Evolutionary conservation across 2,888 invertebrate species (phyloP), one percentile per base, ranked within the genome.

Genomic region (Drosophila kanekoi): DNA sequence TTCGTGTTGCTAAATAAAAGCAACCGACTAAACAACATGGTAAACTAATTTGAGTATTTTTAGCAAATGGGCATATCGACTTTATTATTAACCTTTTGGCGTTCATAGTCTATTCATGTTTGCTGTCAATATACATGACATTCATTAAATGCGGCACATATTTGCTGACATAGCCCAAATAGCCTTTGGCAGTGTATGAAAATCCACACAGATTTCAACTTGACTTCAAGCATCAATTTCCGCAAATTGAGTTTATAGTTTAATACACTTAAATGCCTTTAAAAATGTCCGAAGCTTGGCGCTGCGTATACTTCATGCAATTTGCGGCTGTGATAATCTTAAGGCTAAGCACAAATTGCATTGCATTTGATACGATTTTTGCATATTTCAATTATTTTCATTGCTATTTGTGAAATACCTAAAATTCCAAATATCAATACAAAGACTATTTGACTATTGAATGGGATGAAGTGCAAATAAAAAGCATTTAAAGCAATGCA

Each of bases 241-340:
- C 16, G 13, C 1, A 56, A 58, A 63, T 54, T 59, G 18, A 48
- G 35, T 43, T 64, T 23, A 45, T 41, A 47, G 23, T 51, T 51
- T 18, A 20, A 35, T 53, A 14, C 5, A 32, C 20, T 43, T 40
- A n/a, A 20, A 33, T 23, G 28, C 9, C 10, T 37, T 44, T 16
- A 43, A 23, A 18, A 40, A 16, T n/a, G 13, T 10, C 13, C 10
- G 13, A 1, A 2, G 33, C 6, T 16, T 13, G 13, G 37, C 13
- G 33, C 16, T 44, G 49, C 59, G 59, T 63, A 60, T 72, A 33
- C 62, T 35, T 54, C 45, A 64, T 63, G n/a, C 8, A 18, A 44
- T 35, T 52, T 57, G 35, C 9, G 40, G 33, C 16, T 43, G 28
- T 14, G 23, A 8, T 11, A 9, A 38, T 18, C 20, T 35, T 56